These are phyloP conservation scores for Acanthaster planci DNA, from an alignment of 35 echinoderm and acorn worm species.

Conservation along the genomic window DNA sequence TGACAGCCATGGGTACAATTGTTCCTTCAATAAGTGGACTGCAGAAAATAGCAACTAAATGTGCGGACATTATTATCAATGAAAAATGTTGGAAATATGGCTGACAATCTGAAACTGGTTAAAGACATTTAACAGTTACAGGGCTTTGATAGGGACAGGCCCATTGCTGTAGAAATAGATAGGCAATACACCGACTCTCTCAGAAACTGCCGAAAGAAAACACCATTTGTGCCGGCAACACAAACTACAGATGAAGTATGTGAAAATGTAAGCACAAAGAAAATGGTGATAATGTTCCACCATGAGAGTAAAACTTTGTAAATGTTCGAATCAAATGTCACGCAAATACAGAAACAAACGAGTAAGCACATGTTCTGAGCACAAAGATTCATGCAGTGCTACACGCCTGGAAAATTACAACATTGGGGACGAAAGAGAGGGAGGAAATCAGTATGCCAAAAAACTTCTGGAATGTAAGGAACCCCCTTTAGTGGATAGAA, in stretches of 20 bases:
- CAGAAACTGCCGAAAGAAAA: not conserved
- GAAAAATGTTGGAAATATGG: too few species aligned
- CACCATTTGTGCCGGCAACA: not conserved
- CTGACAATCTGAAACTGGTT: too few species aligned
- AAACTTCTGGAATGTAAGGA: not conserved
- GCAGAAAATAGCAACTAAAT: too few species aligned
- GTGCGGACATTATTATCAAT: too few species aligned
- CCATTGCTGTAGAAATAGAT: too few species aligned
- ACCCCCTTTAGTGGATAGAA: not conserved
- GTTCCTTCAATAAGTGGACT: too few species aligned
- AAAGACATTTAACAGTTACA: too few species aligned
- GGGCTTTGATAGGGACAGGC: too few species aligned
- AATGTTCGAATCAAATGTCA: not conserved
- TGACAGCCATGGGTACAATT: too few species aligned
- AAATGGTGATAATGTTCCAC: too few species aligned
- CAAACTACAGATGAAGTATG: not conserved
- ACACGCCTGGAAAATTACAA: not conserved
- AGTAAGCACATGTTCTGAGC: not conserved
- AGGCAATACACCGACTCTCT: too few species aligned
- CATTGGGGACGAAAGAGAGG: conserved; percentile 27
- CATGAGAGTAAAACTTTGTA: not conserved
- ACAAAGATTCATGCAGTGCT: conserved; percentile 11
- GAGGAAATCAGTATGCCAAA: not conserved
- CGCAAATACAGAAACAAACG: not conserved
- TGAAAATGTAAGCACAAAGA: not conserved